Conservation (phyloP, 2,888 invertebrate species). For the Callinectes sapidus region DNA sequence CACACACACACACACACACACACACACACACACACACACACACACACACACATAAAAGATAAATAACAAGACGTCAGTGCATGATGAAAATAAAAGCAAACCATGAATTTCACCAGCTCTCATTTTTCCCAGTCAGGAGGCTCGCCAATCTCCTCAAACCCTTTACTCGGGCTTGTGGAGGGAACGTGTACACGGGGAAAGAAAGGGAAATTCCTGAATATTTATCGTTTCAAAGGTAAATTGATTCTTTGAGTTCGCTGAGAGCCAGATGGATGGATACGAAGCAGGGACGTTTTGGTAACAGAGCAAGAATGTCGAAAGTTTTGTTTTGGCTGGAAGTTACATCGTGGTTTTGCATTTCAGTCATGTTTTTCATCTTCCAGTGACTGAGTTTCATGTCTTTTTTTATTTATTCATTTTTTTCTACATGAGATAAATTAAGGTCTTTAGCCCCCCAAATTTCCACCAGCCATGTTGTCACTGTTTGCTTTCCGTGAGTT, state of each 20-base stretch:
- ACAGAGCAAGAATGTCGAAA: not conserved
- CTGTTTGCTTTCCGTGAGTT: not conserved
- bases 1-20: too few relatives aligned
- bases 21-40: too few relatives aligned
- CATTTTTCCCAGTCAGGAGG: not conserved
- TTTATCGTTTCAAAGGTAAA: not conserved
- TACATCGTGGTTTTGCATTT: not conserved
- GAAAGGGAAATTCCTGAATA: not conserved
- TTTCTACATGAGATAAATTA: not conserved
- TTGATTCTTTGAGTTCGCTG: not conserved
- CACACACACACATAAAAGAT: too few relatives aligned
- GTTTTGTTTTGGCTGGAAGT: not conserved
- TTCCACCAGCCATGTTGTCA: too few relatives aligned
- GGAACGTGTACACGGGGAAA: not conserved
- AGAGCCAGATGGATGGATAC: not conserved
- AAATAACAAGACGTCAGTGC: too few relatives aligned
- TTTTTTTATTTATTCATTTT: too few relatives aligned
- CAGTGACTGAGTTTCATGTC: too few relatives aligned
- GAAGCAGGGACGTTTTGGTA: not conserved
- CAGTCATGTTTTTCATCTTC: not conserved
- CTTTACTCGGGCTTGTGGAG: not conserved
- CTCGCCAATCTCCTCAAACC: not conserved
- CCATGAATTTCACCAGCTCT: too few relatives aligned
- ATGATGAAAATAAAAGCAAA: too few relatives aligned
- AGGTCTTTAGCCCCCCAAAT: not conserved